phyloP scores from a whole-genome alignment of 2,797 vertebrate genomes.

The Gambelia wislizenii region DNA sequence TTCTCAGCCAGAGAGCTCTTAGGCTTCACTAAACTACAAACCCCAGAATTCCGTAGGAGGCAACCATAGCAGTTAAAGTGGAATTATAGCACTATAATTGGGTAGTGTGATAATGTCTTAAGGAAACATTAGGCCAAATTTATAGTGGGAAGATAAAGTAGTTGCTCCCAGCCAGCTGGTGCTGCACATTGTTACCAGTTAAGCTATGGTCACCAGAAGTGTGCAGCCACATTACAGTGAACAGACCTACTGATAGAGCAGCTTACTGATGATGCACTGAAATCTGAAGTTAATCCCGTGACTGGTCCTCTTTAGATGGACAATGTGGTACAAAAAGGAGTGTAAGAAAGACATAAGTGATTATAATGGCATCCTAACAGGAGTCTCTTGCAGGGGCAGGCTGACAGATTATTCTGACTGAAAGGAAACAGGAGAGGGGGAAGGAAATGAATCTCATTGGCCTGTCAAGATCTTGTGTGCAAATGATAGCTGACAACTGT shows the following conservation, averaged over 20 bases:
- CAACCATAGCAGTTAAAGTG: too few relatives aligned
- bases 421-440: background rate
- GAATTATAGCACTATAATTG: too few relatives aligned
- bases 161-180: background rate
- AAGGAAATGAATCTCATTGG: background rate
- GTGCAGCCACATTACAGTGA: background rate
- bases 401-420: constrained; percentile 5
- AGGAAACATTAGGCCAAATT: background rate
- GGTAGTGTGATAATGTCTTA: background rate
- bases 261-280: background rate
- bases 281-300: background rate
- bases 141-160: background rate
- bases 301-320: background rate
- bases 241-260: background rate
- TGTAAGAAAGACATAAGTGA: constrained; percentile 26
- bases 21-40: too few relatives aligned
- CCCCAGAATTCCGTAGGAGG: too few relatives aligned
- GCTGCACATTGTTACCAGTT: background rate
- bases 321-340: background rate
- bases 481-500: constrained; percentile 49
- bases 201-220: background rate
- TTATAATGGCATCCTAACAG: constrained; percentile 10
- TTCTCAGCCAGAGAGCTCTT: too few relatives aligned
- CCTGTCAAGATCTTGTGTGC: constrained; percentile 40
- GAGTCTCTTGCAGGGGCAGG: background rate